Conservation (phyloP, 1,140 invertebrate genomes). For the Alviniconcha marisindica region DNA sequence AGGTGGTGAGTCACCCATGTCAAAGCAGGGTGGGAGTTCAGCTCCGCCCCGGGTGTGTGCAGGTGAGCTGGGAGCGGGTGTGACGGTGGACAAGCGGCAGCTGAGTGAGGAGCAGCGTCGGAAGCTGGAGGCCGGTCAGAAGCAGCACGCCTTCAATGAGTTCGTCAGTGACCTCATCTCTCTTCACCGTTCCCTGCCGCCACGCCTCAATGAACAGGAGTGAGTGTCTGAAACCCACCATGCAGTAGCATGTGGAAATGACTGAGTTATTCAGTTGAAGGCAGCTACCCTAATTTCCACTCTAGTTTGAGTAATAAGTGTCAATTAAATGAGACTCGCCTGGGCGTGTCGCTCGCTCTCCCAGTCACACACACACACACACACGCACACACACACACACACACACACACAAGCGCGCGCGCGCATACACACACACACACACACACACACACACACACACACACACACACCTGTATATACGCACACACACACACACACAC, state of each 20-base stretch:
- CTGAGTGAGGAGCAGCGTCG: neutral
- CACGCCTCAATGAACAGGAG: neutral
- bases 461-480: slow-evolving; percentile 31
- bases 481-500: slow-evolving; percentile 39
- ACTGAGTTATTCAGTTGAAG: no score
- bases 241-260: no score
- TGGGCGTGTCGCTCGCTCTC: no score
- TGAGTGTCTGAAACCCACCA: neutral
- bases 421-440: slow-evolving; percentile 30
- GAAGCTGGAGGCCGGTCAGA: neutral
- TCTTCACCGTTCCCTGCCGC: neutral
- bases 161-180: slow-evolving; percentile 7
- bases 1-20: no score
- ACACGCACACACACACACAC: slow-evolving; percentile 21
- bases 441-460: slow-evolving; percentile 36
- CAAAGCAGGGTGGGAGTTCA: no score
- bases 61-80: neutral
- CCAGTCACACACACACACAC: neutral
- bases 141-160: neutral
- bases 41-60: no score
- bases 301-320: no score
- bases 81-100: neutral
- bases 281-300: no score
- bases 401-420: neutral
- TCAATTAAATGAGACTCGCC: no score